Evolutionary conservation across 1,140 invertebrate species (phyloP), one percentile per base, ranked within the genome.

Genomic region (Drosophila elegans): DNA sequence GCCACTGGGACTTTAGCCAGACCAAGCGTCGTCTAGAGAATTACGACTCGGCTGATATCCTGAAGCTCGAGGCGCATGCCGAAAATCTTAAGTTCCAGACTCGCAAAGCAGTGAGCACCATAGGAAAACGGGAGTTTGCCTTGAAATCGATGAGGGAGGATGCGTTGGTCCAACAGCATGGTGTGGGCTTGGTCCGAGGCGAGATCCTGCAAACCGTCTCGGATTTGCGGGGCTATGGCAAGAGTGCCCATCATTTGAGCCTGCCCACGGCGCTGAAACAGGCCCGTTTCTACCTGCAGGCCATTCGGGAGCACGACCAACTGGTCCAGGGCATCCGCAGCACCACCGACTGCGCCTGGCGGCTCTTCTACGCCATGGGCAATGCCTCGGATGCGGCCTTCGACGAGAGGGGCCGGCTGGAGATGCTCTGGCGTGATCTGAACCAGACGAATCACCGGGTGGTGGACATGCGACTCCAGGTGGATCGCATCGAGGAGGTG

Each of bases 401-500:
- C 84, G 93, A 91, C 86, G 92, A 51, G 82, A 93, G 42, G 78
- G 94, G 36, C 0, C 77, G 57, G 13, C 41, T 92, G 9, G 84
- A 89, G 71, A 85, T 92, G 71, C 80, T 92, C 42, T 90, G 78
- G 80, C 66, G 90, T 1, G 84, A 92, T 46, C 42, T 91, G 1
- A 91, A 92, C 63, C 77, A 80, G 36, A 81, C 82, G 0, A 90
- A 91, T 38, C 69, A 80, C 53, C 91, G 91, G 10, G 71, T 92
- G n/a, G 64, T 86, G 3, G 91, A 92, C 60, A 77, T 92, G 61
- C 68, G 77, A 13, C 63, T 92, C 10, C 76, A 83, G 11, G 57
- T 78, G 2, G 93, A 93, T 59, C 74, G 76, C 3, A 92, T 94
- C 4, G 93, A 93, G 78, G 91, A 90, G 3, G 92, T 93, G 38